Evolutionary conservation across 2,888 invertebrate genomes (phyloP), one percentile per base, ranked within the genome.

Genomic region (Salticus scenicus): DNA sequence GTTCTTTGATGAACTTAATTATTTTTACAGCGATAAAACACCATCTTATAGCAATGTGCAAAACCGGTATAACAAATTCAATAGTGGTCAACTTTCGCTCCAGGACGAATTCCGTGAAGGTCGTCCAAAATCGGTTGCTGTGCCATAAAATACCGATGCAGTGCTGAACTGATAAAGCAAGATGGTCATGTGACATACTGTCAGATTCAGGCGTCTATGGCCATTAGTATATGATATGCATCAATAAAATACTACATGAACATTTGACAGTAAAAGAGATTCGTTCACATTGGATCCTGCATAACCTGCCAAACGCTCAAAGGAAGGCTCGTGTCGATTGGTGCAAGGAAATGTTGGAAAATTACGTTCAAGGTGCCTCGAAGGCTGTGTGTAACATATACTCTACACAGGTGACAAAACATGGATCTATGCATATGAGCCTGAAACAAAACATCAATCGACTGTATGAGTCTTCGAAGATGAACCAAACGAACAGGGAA

Each of bases 371-470:
- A 28, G 1, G 37, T 70, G 37, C 37, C 1, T 70, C 37, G 37
- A 1, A 70, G 0, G 41, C 1, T 37, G 24, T 42, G 24, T 70
- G 24, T 70, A n/a, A n/a, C n/a, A n/a, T n/a, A 24, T 42, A 5
- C 42, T 72, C 24, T 30, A 33, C 2, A 47, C 51, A 72, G 47
- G 47, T 47, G 72, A 1, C 0, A 28, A 72, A 42, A 8, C 72
- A 28, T 72, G 72, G 70, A 70, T 70, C 1, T 70, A 70, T 70
- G 27, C 70, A 24, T 70, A 41, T 31, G 37, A 1, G 31, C 37
- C 70, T 12, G 41, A 70, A 70, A 70, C 37, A 27, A 37, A 33
- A 37, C 37, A 70, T n/a, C 33, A 70, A 12, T 70, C 37, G 20
- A 37, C 70, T 70, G 70, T 70, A 28, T 70, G 7, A 1, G 37